Conservation (phyloP, 2,888 invertebrate species). For the Macrosiphum euphorbiae region DNA sequence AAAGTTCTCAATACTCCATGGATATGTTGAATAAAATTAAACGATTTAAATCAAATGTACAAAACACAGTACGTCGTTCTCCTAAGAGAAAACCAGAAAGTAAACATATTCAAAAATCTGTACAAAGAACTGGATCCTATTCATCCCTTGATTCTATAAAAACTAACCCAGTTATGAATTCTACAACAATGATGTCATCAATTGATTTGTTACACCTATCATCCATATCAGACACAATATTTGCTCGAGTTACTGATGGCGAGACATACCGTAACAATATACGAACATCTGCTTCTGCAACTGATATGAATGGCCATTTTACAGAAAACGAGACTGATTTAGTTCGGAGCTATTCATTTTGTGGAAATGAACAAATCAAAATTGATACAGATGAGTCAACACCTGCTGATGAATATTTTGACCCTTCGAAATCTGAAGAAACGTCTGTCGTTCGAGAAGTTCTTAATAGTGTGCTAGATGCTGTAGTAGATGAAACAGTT, state of each 20-base stretch:
- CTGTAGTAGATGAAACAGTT: constrained; percentile 61
- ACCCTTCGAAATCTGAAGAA: constrained; percentile 67
- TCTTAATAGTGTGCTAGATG: constrained; percentile 60
- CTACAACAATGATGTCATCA: constrained; percentile 67
- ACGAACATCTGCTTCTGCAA: constrained; percentile 70
- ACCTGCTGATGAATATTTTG: constrained; percentile 79
- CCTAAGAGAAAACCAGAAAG: constrained; percentile 63
- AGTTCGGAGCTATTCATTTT: constrained; percentile 74
- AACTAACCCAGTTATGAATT: constrained; percentile 63
- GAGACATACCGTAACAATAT: constrained; percentile 69
- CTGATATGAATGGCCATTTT: constrained; percentile 69
- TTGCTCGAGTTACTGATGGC: constrained; percentile 68
- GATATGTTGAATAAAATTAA: constrained; percentile 63
- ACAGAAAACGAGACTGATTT: constrained; percentile 70
- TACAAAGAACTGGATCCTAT: constrained; percentile 62
- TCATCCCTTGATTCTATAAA: constrained; percentile 61
- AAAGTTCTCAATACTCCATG: constrained; percentile 47
- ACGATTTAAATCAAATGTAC: constrained; percentile 62
- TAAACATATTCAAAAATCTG: constrained; percentile 60
- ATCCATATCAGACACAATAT: constrained; percentile 67
- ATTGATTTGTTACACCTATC: constrained; percentile 66
- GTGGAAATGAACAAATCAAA: constrained; percentile 66
- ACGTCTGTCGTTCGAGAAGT: constrained; percentile 53
- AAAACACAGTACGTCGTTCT: constrained; percentile 61
- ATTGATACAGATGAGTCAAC: constrained; percentile 74